Conservation (phyloP, 2,888 invertebrate genomes). For the Cheilosia grossa region DNA sequence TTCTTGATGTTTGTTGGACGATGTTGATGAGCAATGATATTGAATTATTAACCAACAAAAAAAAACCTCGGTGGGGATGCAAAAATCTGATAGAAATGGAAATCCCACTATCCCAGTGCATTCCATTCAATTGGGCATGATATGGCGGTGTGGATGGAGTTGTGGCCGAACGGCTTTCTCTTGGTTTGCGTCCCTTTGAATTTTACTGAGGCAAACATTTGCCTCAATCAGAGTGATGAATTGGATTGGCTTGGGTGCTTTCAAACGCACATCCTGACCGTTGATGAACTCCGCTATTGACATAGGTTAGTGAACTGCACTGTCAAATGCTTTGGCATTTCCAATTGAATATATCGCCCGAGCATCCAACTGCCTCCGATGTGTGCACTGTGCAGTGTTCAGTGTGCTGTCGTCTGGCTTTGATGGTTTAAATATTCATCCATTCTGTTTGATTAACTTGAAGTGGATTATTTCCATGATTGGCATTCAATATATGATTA, state of each 20-base stretch:
- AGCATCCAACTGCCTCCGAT: slow-evolving; percentile 4
- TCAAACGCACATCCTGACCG: slow-evolving; percentile 47
- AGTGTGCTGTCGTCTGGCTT: background rate
- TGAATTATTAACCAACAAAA: slow-evolving; percentile 51
- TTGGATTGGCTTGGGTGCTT: slow-evolving; percentile 26
- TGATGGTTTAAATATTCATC: background rate
- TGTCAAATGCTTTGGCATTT: background rate
- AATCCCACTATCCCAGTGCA: slow-evolving; percentile 32
- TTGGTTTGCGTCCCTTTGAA: slow-evolving; percentile 32
- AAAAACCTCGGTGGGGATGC: background rate
- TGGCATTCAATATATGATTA: background rate
- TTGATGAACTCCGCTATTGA: slow-evolving; percentile 49
- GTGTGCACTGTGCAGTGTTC: too few relatives aligned
- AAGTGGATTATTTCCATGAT: slow-evolving; percentile 1
- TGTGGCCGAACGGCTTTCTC: background rate
- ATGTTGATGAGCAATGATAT: slow-evolving; percentile 44
- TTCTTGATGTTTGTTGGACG: slow-evolving; percentile 47
- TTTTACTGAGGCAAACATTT: slow-evolving; percentile 46
- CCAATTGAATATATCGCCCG: background rate
- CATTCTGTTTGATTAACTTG: background rate
- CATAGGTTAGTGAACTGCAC: slow-evolving; percentile 49
- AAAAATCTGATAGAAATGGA: slow-evolving; percentile 5
- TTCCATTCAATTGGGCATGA: slow-evolving; percentile 65
- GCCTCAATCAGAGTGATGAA: slow-evolving; percentile 55
- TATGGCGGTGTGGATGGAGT: slow-evolving; percentile 7